Percentiles rank a stretch among this genome's conserved stretches.
Conservation (phyloP, 2,888 invertebrate genomes). For the Drosophila nigritarsus region DNA sequence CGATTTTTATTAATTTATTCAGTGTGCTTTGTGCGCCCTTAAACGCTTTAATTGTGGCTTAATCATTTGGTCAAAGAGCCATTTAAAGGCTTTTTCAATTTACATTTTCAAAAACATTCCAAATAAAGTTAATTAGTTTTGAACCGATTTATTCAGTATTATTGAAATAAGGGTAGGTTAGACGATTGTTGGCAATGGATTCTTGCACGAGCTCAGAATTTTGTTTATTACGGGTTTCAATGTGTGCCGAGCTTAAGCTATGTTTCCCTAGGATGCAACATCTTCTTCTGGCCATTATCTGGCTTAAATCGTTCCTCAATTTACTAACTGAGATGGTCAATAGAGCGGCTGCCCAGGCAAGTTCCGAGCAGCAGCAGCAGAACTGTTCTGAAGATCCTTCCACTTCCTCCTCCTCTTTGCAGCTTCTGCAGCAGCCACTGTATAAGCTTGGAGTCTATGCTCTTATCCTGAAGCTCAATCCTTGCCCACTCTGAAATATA, state of each 20-base stretch:
- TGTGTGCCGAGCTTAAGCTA: not conserved
- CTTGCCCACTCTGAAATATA: not conserved
- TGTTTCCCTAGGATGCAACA: not conserved
- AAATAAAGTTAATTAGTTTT: not conserved
- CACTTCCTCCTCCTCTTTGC: not conserved
- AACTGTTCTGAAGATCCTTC: not conserved
- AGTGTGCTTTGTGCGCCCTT: constrained; percentile 39
- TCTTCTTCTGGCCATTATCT: not conserved
- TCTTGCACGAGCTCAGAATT: not conserved
- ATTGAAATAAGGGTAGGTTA: not conserved
- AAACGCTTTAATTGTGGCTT: constrained; percentile 51
- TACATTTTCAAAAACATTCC: not conserved
- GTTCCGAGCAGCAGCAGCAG: not conserved
- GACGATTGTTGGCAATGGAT: not conserved
- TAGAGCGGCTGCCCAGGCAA: not conserved
- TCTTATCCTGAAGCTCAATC: not conserved
- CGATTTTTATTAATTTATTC: constrained; percentile 74
- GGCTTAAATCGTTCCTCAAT: not conserved
- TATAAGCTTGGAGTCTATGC: not conserved
- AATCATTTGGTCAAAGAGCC: constrained; percentile 25
- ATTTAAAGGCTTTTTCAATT: constrained; percentile 3
- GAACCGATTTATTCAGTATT: not conserved
- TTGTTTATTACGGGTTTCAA: not conserved
- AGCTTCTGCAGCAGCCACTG: not conserved
- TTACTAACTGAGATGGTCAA: not conserved